Conservation (phyloP, 2,888 invertebrate genomes). For the Ormyrus pomaceus region DNA sequence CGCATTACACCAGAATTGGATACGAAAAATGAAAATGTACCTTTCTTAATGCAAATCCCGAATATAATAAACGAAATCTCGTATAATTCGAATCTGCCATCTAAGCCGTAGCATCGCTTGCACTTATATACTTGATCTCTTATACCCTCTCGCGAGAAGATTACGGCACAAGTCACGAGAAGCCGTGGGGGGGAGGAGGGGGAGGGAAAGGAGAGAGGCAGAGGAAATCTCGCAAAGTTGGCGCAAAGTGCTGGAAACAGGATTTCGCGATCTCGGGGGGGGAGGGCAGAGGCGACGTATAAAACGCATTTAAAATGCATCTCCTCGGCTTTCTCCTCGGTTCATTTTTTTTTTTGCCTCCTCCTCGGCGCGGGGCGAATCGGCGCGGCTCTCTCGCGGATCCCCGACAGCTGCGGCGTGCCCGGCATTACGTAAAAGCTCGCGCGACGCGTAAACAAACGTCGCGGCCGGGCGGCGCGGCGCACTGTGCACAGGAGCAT, state of each 20-base stretch:
- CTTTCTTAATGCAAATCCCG: background rate
- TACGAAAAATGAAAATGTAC: conserved; percentile 1
- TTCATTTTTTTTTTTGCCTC: conserved; percentile 5
- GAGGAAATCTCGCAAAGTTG: conserved; percentile 34
- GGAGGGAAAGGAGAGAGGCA: too few species aligned
- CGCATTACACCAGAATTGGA: too few species aligned
- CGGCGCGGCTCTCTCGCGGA: conserved; percentile 15
- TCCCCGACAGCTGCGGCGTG: conserved; percentile 53
- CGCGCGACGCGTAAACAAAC: conserved; percentile 13
- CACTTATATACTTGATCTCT: background rate
- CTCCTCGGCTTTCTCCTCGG: conserved; percentile 22
- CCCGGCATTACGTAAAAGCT: conserved; percentile 35
- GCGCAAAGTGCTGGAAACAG: conserved; percentile 51
- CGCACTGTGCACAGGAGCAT: conserved; percentile 62
- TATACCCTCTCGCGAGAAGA: conserved; percentile 25
- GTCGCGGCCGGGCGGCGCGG: conserved; percentile 57
- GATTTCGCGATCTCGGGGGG: conserved; percentile 33
- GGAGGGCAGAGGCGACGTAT: conserved; percentile 1
- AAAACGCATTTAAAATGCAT: conserved; percentile 54
- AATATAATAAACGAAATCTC: conserved; percentile 10
- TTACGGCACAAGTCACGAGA: conserved; percentile 31
- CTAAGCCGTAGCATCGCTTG: too few species aligned
- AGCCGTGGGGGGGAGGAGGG: too few species aligned
- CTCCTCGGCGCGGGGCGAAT: conserved; percentile 1
- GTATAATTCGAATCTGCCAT: conserved; percentile 22